Percentiles rank a stretch among this genome's conserved stretches.
Conservation (phyloP, 2,888 invertebrate genomes). For the Drosophila mayaguana region DNA sequence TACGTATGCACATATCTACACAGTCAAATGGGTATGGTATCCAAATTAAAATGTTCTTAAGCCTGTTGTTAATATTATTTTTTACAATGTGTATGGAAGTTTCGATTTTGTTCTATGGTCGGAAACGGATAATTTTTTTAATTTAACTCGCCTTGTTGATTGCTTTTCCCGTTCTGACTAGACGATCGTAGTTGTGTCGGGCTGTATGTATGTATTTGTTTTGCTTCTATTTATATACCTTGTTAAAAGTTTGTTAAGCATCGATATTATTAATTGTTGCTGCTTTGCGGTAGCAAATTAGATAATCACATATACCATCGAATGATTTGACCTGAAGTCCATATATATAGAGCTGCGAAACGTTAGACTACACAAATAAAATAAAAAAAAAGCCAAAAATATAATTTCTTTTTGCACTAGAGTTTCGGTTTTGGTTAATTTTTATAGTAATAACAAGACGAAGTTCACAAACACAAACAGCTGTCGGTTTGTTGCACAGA, state of each 20-base stretch:
- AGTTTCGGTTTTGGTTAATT: constrained; percentile 21
- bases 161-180: constrained; percentile 40
- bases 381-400: constrained; percentile 11
- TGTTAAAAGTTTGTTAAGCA: constrained; percentile 35
- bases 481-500: constrained; percentile 46
- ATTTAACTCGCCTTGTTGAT: constrained; percentile 40
- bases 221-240: constrained; percentile 18
- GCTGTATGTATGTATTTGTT: neutral
- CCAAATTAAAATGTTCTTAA: constrained; percentile 20
- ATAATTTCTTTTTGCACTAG: constrained; percentile 22
- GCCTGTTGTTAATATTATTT: constrained; percentile 15
- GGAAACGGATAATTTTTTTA: constrained; percentile 36
- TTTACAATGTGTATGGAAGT: constrained; percentile 28
- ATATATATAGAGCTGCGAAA: constrained; percentile 2
- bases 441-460: constrained; percentile 55
- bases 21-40: constrained; percentile 16
- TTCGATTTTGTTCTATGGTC: constrained; percentile 33
- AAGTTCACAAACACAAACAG: constrained; percentile 39
- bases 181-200: constrained; percentile 4
- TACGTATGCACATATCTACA: constrained; percentile 25
- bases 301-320: constrained; percentile 42
- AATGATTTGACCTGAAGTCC: neutral
- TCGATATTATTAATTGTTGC: constrained; percentile 39
- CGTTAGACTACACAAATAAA: constrained; percentile 14
- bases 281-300: constrained; percentile 38